Evolutionary conservation across 2,113 vertebrate species (phyloP), one percentile per base, ranked within the genome.

Genomic region (Martes martes): DNA sequence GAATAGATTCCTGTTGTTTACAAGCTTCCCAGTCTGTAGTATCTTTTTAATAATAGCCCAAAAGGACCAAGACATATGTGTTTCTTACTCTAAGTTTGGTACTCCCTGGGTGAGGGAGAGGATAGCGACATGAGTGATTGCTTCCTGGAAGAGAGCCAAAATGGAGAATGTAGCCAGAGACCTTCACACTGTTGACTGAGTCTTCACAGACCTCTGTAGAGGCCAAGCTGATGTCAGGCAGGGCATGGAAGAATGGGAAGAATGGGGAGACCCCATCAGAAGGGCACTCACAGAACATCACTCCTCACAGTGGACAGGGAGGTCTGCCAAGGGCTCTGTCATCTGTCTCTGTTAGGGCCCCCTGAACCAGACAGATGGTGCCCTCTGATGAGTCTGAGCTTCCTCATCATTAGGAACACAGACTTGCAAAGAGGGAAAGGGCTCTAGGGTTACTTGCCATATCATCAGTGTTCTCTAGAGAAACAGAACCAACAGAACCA

Each of bases 281-380:
- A 63, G 33, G 28, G 4, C 7, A 7, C 23, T 50, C 52, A 33
- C 45, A 65, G 19, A 8, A 15, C 16, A 33, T 36, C 50, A 2
- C 18, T 14, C 31, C 1, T 28, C 16, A 11, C 9, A 33, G 42
- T 3, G 4, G 39, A 13, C 21, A 71, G 57, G 7, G 42, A 36
- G n/a, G 1, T 36, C 15, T 18, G 15, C 13, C 4, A 2, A 69
- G 23, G 5, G 3, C 9, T 26, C n/a, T 16, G 9, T 39, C 7
- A 14, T 47, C 26, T 42, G 39, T 33, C 47, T 83, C 24, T n/a
- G 15, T 45, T 47, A 21, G 61, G 33, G 3, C 11, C 45, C 33
- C 50, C n/a, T 6, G 15, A 28, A 21, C 18, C 19, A 33, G 13
- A 33, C 19, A n/a, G n/a, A 33, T 24, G 61, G n/a, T 69, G 21